Percentiles rank a stretch among this genome's conserved stretches.
Evolutionary conservation across 2,888 invertebrate species (phyloP).

Genomic region (Glaucopsyche alexis): DNA sequence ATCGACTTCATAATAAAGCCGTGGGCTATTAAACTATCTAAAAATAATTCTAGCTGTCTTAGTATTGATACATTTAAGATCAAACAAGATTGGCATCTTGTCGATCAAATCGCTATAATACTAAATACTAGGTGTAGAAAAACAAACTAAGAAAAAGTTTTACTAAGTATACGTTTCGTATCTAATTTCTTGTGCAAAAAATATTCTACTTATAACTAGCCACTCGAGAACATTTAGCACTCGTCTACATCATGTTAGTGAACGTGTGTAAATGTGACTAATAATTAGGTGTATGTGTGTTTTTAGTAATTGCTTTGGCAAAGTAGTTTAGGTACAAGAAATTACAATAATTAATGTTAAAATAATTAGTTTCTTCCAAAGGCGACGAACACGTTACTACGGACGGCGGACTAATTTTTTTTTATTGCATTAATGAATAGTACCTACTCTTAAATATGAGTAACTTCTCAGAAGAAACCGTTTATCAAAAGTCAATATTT

Average conservation of each 20-base stretch:
- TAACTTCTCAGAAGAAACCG: too few relatives aligned
- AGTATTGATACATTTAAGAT: conserved; percentile 31
- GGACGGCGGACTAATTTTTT: too few relatives aligned
- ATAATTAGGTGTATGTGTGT: not conserved
- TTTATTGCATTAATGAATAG: too few relatives aligned
- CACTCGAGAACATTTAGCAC: not conserved
- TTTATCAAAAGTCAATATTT: too few relatives aligned
- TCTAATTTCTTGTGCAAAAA: not conserved
- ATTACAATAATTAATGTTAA: too few relatives aligned
- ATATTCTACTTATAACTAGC: conserved; percentile 3
- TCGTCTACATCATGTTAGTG: not conserved
- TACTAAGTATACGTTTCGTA: conserved; percentile 7
- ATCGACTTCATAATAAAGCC: not conserved
- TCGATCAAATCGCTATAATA: conserved; percentile 39
- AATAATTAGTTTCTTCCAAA: too few relatives aligned
- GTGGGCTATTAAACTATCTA: conserved; percentile 21
- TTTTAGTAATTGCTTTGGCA: not conserved
- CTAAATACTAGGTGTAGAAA: conserved; percentile 41
- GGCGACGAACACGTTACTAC: too few relatives aligned
- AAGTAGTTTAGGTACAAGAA: too few relatives aligned
- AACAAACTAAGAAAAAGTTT: conserved; percentile 17
- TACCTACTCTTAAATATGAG: too few relatives aligned
- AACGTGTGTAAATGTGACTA: not conserved
- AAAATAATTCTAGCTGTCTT: conserved; percentile 29
- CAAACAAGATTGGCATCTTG: conserved; percentile 36